Percentiles rank a stretch among this genome's conserved stretches.
Conservation (phyloP, 2,113 vertebrate genomes). For the Phrynosoma blainvillii region DNA sequence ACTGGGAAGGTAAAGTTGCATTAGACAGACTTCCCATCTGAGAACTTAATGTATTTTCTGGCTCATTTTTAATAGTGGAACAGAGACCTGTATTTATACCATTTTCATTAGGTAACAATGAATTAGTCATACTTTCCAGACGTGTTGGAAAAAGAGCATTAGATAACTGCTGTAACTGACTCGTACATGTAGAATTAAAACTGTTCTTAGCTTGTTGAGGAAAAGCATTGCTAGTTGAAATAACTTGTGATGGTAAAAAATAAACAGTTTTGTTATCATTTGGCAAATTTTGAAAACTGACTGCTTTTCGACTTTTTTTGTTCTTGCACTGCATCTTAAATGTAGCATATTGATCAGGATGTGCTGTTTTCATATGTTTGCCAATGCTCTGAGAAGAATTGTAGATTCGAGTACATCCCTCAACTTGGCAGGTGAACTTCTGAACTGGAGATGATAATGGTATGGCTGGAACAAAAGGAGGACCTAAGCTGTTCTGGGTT, state of each 20-base stretch:
- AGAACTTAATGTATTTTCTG: slow-evolving; percentile 74
- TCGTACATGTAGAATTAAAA: slow-evolving; percentile 69
- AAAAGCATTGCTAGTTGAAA: slow-evolving; percentile 69
- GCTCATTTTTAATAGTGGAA: slow-evolving; percentile 77
- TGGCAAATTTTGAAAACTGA: slow-evolving; percentile 52
- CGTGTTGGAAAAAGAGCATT: slow-evolving; percentile 79
- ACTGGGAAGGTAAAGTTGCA: slow-evolving; percentile 73
- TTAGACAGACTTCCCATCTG: slow-evolving; percentile 75
- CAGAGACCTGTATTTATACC: slow-evolving; percentile 71
- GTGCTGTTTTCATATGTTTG: slow-evolving; percentile 94
- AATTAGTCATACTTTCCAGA: slow-evolving; percentile 80
- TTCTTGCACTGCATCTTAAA: slow-evolving; percentile 87
- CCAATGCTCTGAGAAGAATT: slow-evolving; percentile 91
- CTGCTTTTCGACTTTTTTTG: slow-evolving; percentile 77
- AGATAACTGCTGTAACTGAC: slow-evolving; percentile 72
- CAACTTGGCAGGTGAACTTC: slow-evolving; percentile 88
- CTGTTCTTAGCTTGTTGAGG: slow-evolving; percentile 76
- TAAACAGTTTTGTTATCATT: slow-evolving; percentile 75
- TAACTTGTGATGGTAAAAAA: slow-evolving; percentile 70
- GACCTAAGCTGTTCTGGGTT: slow-evolving; percentile 64
- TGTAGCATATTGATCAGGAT: slow-evolving; percentile 89
- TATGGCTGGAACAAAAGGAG: slow-evolving; percentile 66
- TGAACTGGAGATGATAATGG: slow-evolving; percentile 72
- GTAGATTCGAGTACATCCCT: slow-evolving; percentile 88
- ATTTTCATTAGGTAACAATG: slow-evolving; percentile 80